A percentile compares a stretch with the other conserved stretches of the same genome.
Conservation (phyloP, 1,140 invertebrate species). For the Danaus plexippus region DNA sequence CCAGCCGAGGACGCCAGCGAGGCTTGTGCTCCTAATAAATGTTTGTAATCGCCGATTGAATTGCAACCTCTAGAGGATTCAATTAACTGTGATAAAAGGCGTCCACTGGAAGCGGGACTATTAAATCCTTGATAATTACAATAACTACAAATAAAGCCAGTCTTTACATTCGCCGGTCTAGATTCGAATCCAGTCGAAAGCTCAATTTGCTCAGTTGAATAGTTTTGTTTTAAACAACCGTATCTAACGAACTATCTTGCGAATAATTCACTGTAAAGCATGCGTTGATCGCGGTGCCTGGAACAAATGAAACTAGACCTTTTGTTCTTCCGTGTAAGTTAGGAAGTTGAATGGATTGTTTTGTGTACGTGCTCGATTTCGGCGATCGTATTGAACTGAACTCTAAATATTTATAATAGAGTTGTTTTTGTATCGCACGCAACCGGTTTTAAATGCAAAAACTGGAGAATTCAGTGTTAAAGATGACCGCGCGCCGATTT, state of each 20-base stretch:
- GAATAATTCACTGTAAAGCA: slow-evolving; percentile 58
- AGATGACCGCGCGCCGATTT: slow-evolving; percentile 63
- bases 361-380: neutral
- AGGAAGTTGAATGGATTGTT: slow-evolving; percentile 7
- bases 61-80: no score
- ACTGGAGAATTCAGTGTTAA: slow-evolving; percentile 36
- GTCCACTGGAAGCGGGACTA: no score
- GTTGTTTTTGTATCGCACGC: slow-evolving; percentile 12
- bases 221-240: slow-evolving; percentile 58
- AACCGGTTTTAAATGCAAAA: slow-evolving; percentile 23
- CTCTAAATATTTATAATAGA: slow-evolving; percentile 9
- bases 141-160: slow-evolving; percentile 15
- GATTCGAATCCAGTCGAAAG: slow-evolving; percentile 47
- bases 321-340: neutral
- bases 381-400: neutral
- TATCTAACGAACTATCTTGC: slow-evolving; percentile 61
- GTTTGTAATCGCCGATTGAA: no score
- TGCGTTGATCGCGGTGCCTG: slow-evolving; percentile 22
- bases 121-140: slow-evolving; percentile 8
- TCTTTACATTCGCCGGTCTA: slow-evolving; percentile 30
- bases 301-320: slow-evolving; percentile 16
- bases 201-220: slow-evolving; percentile 63
- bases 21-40: no score
- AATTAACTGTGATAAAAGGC: no score
- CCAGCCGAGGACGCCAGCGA: no score